phyloP scores from a whole-genome alignment of 2,113 vertebrate genomes.

The Gopherus flavomarginatus region DNA sequence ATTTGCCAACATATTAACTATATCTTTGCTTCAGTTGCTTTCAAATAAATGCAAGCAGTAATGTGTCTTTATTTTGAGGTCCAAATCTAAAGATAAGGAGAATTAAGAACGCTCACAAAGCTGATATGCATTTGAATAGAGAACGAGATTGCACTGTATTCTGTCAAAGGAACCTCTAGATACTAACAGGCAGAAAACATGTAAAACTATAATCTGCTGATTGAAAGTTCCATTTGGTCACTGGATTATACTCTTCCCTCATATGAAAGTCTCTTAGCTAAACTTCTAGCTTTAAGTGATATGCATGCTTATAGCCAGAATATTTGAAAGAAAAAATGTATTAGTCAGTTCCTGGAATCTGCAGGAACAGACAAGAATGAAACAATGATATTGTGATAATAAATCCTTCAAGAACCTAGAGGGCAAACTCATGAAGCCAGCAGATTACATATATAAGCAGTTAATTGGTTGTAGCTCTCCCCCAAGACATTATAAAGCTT shows the following conservation, averaged over 20 bases:
- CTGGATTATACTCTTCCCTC: not conserved
- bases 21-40: not conserved
- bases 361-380: not conserved
- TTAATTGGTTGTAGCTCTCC: not conserved
- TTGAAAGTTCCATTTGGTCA: not conserved
- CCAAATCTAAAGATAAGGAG: not conserved
- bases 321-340: not conserved
- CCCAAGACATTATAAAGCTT: not conserved
- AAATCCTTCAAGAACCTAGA: not conserved
- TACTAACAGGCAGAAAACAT: not conserved
- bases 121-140: not conserved
- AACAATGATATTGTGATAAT: not conserved
- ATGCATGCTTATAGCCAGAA: not conserved
- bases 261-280: not conserved
- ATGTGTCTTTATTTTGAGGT: not conserved
- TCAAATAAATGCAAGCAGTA: not conserved
- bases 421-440: not conserved
- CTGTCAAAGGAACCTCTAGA: not conserved
- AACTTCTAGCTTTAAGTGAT: not conserved
- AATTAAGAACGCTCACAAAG: not conserved
- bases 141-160: not conserved
- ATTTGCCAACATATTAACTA: not conserved
- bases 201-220: not conserved
- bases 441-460: not conserved
- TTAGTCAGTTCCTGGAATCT: not conserved